These are phyloP conservation scores for Prunella fulvescens DNA, from an alignment of 2,113 vertebrate species.

Conservation along the genomic window DNA sequence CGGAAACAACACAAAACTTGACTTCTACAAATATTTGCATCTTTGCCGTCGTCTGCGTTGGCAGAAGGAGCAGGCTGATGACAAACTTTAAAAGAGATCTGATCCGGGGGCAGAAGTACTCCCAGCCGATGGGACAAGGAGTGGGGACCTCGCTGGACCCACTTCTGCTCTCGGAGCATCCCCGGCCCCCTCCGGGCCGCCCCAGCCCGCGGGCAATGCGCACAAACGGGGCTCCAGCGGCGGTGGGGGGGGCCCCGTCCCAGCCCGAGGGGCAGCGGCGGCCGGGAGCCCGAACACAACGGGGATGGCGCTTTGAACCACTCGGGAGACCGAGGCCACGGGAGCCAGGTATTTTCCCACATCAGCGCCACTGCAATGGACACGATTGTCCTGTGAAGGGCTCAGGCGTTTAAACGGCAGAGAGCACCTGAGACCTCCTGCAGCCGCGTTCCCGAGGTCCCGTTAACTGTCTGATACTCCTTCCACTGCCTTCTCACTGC, in stretches of 20 bases:
- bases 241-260: accelerated
- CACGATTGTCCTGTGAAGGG: background rate
- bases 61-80: background rate
- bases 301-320: background rate
- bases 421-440: background rate
- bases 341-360: background rate
- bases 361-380: background rate
- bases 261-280: background rate
- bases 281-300: background rate
- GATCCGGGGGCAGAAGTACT: background rate
- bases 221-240: background rate
- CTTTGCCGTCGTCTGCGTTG: background rate
- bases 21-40: background rate
- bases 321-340: background rate
- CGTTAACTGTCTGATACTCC: background rate
- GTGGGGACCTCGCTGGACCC: background rate
- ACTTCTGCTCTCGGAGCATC: background rate
- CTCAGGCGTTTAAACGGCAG: background rate
- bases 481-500: background rate
- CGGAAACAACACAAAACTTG: background rate
- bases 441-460: background rate
- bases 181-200: background rate
- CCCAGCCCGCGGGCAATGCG: background rate
- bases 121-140: background rate
- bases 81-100: background rate